These are phyloP conservation scores for Puntigrus tetrazona DNA, from an alignment of 2,113 vertebrate genomes.

Conservation along the genomic window DNA sequence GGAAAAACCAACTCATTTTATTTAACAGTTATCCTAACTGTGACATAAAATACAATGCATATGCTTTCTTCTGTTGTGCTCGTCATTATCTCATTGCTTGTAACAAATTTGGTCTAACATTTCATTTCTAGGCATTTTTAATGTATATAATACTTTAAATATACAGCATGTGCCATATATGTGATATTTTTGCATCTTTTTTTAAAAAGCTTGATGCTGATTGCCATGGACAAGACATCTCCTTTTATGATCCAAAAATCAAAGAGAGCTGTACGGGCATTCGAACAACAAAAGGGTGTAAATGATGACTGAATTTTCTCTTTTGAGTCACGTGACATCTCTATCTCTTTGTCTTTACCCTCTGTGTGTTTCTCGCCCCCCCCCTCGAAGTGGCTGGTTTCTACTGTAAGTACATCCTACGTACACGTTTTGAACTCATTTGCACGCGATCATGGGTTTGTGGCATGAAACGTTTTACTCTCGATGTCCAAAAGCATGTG, in stretches of 20 bases:
- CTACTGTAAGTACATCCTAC: slow-evolving; percentile 87
- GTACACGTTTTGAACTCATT: background rate
- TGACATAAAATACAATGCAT: no score
- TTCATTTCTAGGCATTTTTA: no score
- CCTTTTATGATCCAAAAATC: background rate
- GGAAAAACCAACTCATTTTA: background rate
- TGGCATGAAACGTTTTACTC: background rate
- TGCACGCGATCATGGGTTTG: background rate
- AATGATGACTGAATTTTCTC: background rate
- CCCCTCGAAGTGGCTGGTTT: slow-evolving; percentile 84
- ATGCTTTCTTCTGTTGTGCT: no score
- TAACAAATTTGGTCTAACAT: no score
- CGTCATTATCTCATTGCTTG: no score
- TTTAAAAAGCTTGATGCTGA: no score
- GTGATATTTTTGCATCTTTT: no score
- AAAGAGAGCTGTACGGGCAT: background rate
- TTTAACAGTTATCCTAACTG: background rate
- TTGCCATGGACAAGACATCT: background rate
- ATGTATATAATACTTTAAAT: no score
- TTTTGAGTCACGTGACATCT: background rate
- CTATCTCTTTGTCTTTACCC: slow-evolving; percentile 34
- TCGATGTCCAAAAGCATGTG: background rate
- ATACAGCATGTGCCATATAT: no score
- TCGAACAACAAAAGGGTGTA: background rate
- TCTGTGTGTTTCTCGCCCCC: slow-evolving; percentile 67